A percentile compares a stretch with the other conserved stretches of the same genome.
phyloP scores from a whole-genome alignment of 2,888 invertebrate species.

The Lycia hirtaria region DNA sequence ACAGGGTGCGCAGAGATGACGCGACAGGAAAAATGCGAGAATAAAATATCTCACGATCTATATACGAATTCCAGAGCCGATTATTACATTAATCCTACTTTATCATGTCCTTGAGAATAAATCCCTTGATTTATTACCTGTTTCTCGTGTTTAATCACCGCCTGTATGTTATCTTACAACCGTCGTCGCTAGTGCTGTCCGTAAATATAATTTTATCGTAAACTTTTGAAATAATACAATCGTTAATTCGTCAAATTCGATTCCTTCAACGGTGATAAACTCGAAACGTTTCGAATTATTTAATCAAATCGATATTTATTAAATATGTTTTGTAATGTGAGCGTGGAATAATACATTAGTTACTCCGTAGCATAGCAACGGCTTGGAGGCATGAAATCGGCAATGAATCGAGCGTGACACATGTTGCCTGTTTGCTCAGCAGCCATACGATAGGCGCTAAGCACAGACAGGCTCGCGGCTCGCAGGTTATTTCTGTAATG shows the following conservation, averaged over 20 bases:
- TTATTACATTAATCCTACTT: constrained; percentile 8
- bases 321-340: constrained; percentile 17
- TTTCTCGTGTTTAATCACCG: background rate
- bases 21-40: constrained; percentile 46
- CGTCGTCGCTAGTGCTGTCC: constrained; percentile 9
- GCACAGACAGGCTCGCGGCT: constrained; percentile 44
- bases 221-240: background rate
- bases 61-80: constrained; percentile 10
- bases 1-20: constrained; percentile 60
- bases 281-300: constrained; percentile 17
- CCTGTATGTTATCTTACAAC: constrained; percentile 10
- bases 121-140: constrained; percentile 4
- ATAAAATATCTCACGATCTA: constrained; percentile 21
- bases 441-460: constrained; percentile 43
- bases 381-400: constrained; percentile 31
- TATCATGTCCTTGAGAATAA: constrained; percentile 10
- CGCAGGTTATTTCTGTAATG: constrained; percentile 62
- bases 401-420: constrained; percentile 40
- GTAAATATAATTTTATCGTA: constrained; percentile 6
- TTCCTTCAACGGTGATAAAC: constrained; percentile 5
- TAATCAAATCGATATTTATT: constrained; percentile 27
- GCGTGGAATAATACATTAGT: constrained; percentile 23
- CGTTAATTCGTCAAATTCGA: constrained; percentile 4
- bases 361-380: constrained; percentile 23
- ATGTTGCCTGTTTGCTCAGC: constrained; percentile 39